These are phyloP conservation scores for Fukomys damarensis DNA, from an alignment of 2,113 vertebrate species.

Conservation along the genomic window DNA sequence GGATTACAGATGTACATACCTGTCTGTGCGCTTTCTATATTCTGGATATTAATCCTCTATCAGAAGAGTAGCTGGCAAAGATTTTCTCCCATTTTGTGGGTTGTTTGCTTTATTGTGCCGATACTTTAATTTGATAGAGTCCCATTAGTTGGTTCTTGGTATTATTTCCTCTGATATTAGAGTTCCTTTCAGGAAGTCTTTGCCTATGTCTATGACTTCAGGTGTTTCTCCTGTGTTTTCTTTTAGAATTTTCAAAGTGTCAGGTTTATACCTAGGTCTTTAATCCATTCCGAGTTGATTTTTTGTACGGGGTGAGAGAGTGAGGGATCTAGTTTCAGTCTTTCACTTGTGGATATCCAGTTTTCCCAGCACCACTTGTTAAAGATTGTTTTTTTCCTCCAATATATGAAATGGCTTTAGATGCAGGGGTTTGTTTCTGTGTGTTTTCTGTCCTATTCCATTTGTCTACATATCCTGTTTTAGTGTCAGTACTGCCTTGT, in stretches of 20 bases:
- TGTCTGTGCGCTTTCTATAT: background rate
- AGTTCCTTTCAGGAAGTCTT: background rate
- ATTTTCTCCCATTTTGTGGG: background rate
- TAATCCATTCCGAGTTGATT: background rate
- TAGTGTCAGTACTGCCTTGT: background rate
- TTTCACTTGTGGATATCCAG: background rate
- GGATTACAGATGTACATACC: background rate
- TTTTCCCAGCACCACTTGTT: background rate
- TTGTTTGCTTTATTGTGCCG: background rate
- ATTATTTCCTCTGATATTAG: background rate
- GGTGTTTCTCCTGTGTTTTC: background rate
- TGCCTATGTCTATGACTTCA: background rate
- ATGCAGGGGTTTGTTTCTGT: background rate
- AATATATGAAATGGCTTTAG: background rate
- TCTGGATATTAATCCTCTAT: background rate
- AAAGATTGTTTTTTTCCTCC: background rate
- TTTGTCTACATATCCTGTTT: background rate
- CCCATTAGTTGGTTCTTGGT: background rate
- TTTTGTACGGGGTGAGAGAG: background rate
- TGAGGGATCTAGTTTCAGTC: background rate
- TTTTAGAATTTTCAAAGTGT: background rate
- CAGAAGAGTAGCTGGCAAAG: background rate
- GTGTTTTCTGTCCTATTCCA: background rate
- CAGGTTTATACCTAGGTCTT: background rate
- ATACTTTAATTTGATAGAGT: background rate